These are phyloP conservation scores for Pentalonia nigronervosa DNA, from an alignment of 1,140 invertebrate species.

Conservation along the genomic window DNA sequence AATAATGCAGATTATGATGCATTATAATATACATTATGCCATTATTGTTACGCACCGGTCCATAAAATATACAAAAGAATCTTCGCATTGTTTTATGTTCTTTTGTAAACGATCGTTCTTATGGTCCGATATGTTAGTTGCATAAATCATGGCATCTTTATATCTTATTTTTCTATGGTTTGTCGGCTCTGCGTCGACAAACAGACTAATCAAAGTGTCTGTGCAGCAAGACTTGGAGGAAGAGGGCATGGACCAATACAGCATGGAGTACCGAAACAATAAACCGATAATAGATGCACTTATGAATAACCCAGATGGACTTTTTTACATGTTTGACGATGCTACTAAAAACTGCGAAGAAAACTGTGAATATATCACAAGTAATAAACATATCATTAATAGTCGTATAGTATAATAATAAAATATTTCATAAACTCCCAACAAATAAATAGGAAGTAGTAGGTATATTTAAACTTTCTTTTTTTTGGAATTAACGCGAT, in stretches of 20 bases:
- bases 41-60: neutral
- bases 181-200: neutral
- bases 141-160: slow-evolving; percentile 3
- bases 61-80: slow-evolving; percentile 18
- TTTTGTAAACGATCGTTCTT: slow-evolving; percentile 16
- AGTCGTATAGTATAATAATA: neutral
- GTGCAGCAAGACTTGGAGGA: slow-evolving; percentile 76
- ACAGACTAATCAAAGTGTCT: slow-evolving; percentile 20
- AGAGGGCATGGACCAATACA: slow-evolving; percentile 78
- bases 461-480: neutral
- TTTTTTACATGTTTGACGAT: slow-evolving; percentile 89
- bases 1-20: neutral
- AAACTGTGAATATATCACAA: slow-evolving; percentile 70
- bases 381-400: slow-evolving; percentile 62
- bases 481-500: neutral
- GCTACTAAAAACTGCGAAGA: slow-evolving; percentile 74
- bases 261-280: slow-evolving; percentile 85
- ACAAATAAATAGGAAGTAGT: neutral
- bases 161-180: slow-evolving; percentile 17
- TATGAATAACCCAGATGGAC: slow-evolving; percentile 80
- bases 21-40: neutral
- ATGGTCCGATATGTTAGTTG: neutral
- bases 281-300: slow-evolving; percentile 85
- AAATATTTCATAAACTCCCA: neutral
- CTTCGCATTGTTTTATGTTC: neutral